A percentile compares a stretch with the other conserved stretches of the same genome.
phyloP scores from a whole-genome alignment of 2,888 invertebrate species.

The Aradus depressus region DNA sequence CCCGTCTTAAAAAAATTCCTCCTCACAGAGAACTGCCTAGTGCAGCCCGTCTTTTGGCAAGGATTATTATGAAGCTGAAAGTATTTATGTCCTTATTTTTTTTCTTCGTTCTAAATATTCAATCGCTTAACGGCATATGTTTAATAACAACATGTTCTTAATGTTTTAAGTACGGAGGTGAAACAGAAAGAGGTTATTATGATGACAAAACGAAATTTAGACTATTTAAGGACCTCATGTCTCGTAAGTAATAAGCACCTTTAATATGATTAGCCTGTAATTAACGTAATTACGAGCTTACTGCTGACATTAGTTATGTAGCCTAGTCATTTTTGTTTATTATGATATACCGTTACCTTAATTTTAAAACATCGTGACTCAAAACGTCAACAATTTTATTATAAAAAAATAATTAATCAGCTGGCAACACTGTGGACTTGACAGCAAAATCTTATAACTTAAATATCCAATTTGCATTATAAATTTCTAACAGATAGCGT shows the following conservation, averaged over 20 bases:
- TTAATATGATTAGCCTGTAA: background rate
- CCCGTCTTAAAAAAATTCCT: constrained; percentile 55
- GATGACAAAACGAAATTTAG: constrained; percentile 56
- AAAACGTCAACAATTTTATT: too few relatives aligned
- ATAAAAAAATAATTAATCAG: too few relatives aligned
- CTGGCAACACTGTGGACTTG: too few relatives aligned
- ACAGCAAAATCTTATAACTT: too few relatives aligned
- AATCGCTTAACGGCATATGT: background rate
- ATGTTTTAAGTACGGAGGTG: constrained; percentile 49
- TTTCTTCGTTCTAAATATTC: background rate
- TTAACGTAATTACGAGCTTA: constrained; percentile 5
- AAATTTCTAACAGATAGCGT: too few relatives aligned
- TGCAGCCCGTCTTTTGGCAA: constrained; percentile 66
- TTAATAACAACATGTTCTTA: constrained; percentile 1
- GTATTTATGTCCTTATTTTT: constrained; percentile 31
- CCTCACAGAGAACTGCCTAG: constrained; percentile 63
- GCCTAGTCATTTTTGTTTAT: background rate
- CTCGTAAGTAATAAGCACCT: constrained; percentile 55
- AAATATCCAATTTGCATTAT: too few relatives aligned
- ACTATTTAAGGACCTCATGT: constrained; percentile 78
- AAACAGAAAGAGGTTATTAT: constrained; percentile 54
- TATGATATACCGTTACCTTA: too few relatives aligned
- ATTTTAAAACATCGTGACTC: too few relatives aligned
- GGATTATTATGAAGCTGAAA: constrained; percentile 55
- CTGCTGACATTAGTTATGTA: background rate